A percentile compares a stretch with the other conserved stretches of the same genome.
Evolutionary conservation across 1,140 invertebrate species (phyloP).

Genomic region (Diorhabda elongata): DNA sequence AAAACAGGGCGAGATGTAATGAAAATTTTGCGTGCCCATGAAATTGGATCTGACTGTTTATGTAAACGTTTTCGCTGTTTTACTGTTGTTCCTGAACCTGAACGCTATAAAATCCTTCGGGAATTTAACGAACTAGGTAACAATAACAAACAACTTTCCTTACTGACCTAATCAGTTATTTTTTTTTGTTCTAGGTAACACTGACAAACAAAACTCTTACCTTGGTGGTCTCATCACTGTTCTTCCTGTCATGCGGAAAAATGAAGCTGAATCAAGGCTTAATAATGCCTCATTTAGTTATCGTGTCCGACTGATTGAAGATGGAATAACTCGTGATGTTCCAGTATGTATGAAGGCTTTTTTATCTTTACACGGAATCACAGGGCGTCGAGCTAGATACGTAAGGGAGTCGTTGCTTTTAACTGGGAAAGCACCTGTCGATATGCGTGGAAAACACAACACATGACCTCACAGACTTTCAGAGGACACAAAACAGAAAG

Average conservation of each 20-base stretch:
- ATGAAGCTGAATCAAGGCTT: constrained; percentile 5
- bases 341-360: neutral
- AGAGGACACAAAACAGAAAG: constrained; percentile 4
- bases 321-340: constrained; percentile 22
- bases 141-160: neutral
- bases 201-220: neutral
- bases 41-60: constrained; percentile 17
- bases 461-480: constrained; percentile 13
- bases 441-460: constrained; percentile 4
- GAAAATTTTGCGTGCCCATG: constrained; percentile 17
- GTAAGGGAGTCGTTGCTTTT: neutral
- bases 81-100: constrained; percentile 9
- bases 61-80: constrained; percentile 19
- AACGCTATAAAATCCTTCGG: constrained; percentile 6
- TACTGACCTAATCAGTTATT: neutral
- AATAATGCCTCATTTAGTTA: constrained; percentile 17
- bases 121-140: constrained; percentile 7
- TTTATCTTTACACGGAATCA: too few species aligned
- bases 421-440: constrained; percentile 12
- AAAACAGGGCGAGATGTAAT: constrained; percentile 19
- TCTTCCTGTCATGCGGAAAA: constrained; percentile 5
- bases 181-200: too few species aligned
- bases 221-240: neutral
- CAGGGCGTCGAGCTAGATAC: too few species aligned
- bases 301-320: constrained; percentile 14